A percentile compares a stretch with the other conserved stretches of the same genome.
phyloP scores from a whole-genome alignment of 2,113 vertebrate species.

The Oriolus oriolus region DNA sequence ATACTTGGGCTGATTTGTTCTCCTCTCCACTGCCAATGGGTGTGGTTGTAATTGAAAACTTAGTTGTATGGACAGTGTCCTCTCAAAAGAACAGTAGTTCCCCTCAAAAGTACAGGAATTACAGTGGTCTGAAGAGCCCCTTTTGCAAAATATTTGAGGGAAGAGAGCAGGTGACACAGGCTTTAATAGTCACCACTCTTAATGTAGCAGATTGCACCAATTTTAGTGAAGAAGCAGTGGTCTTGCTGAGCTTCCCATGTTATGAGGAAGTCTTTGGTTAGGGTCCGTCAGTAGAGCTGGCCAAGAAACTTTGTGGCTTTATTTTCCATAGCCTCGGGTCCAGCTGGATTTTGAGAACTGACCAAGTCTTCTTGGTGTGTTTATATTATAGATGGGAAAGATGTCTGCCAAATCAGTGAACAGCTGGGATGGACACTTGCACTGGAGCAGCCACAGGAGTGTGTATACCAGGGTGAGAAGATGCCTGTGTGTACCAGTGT shows the following conservation, averaged over 20 bases:
- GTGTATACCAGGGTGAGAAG: neutral
- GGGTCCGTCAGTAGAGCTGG: neutral
- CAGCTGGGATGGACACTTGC: neutral
- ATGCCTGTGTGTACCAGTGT: accelerated
- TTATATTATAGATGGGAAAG: neutral
- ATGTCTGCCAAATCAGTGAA: neutral
- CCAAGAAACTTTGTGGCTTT: neutral
- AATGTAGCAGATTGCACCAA: neutral
- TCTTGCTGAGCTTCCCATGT: neutral
- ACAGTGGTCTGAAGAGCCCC: neutral
- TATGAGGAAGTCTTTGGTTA: neutral
- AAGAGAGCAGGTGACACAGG: neutral
- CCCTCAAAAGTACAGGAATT: neutral
- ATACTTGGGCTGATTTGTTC: neutral
- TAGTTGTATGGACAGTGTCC: neutral
- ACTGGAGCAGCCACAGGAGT: neutral
- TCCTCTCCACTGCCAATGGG: neutral
- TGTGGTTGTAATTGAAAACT: neutral
- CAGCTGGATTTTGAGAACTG: neutral
- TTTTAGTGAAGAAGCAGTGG: neutral
- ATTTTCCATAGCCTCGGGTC: neutral
- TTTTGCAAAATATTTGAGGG: neutral
- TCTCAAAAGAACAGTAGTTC: neutral
- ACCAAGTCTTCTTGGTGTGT: neutral
- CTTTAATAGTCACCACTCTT: neutral